Percentiles rank a stretch among this genome's conserved stretches.
These are phyloP conservation scores for Habrosyne pyritoides DNA, from an alignment of 2,888 invertebrate genomes.

Conservation along the genomic window DNA sequence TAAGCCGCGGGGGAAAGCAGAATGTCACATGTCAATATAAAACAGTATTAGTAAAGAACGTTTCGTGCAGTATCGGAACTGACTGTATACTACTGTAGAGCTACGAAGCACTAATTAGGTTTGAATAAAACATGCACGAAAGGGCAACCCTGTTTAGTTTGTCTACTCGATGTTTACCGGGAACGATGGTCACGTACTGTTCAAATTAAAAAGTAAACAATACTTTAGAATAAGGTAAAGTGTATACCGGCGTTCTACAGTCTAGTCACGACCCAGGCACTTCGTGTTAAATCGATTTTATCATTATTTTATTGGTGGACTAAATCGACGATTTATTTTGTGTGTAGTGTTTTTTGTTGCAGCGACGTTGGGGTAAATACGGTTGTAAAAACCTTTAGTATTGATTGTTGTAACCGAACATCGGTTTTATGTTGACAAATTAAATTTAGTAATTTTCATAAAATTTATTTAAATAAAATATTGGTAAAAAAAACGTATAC, in stretches of 20 bases:
- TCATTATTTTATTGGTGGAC: slow-evolving; percentile 5
- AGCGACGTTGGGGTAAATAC: neutral
- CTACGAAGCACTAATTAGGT: slow-evolving; percentile 9
- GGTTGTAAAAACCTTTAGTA: neutral
- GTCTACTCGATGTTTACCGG: slow-evolving; percentile 16
- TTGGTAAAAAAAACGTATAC: no score
- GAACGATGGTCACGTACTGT: slow-evolving; percentile 14
- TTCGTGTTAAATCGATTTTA: neutral
- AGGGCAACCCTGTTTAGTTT: slow-evolving; percentile 28
- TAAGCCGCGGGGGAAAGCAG: no score
- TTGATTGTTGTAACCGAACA: no score
- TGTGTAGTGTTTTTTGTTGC: neutral
- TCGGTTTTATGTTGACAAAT: no score
- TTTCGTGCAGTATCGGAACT: neutral
- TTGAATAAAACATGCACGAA: slow-evolving; percentile 27
- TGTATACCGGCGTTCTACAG: neutral
- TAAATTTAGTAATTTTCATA: no score
- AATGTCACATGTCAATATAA: neutral
- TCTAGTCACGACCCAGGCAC: neutral
- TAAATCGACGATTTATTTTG: neutral
- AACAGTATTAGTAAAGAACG: neutral
- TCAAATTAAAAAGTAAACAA: slow-evolving; percentile 22
- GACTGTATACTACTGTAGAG: neutral
- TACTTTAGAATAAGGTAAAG: slow-evolving; percentile 9
- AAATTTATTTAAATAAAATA: no score